A percentile compares a stretch with the other conserved stretches of the same genome.
Conservation (phyloP, 2,888 invertebrate genomes). For the Rhorus exstirpatorius region DNA sequence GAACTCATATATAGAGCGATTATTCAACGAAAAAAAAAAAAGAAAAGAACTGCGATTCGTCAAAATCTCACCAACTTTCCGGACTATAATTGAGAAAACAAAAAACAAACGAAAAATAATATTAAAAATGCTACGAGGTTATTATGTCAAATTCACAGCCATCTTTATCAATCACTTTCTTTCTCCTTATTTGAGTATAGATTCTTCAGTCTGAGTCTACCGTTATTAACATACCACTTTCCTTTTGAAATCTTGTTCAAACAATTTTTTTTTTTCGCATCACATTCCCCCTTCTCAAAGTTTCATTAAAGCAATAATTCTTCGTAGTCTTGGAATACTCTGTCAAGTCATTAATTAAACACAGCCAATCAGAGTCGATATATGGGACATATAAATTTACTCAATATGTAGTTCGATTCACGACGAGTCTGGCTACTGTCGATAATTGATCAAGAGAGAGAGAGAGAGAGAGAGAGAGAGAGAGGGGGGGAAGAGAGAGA, state of each 20-base stretch:
- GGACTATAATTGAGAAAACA: too few relatives aligned
- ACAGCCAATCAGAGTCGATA: background rate
- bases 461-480: background rate
- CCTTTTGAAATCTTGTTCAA: background rate
- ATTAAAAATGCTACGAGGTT: too few relatives aligned
- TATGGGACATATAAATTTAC: background rate
- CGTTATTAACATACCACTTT: background rate
- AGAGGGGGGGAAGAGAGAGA: background rate
- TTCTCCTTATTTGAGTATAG: background rate
- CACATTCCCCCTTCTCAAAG: background rate
- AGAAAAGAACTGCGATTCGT: too few relatives aligned
- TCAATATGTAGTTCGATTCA: background rate
- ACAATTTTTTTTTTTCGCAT: background rate
- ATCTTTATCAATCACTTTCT: too few relatives aligned
- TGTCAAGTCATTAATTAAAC: conserved; percentile 4
- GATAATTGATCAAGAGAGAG: background rate
- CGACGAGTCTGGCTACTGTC: background rate
- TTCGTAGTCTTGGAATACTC: background rate
- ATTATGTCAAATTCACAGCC: too few relatives aligned
- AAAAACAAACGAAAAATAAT: too few relatives aligned
- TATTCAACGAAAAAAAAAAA: too few relatives aligned
- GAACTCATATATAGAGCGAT: too few relatives aligned
- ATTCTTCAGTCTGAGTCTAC: background rate
- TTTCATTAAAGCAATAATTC: background rate
- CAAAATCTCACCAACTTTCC: too few relatives aligned